Evolutionary conservation across 2,797 vertebrate species (phyloP).

Genomic region (Channa striata): DNA sequence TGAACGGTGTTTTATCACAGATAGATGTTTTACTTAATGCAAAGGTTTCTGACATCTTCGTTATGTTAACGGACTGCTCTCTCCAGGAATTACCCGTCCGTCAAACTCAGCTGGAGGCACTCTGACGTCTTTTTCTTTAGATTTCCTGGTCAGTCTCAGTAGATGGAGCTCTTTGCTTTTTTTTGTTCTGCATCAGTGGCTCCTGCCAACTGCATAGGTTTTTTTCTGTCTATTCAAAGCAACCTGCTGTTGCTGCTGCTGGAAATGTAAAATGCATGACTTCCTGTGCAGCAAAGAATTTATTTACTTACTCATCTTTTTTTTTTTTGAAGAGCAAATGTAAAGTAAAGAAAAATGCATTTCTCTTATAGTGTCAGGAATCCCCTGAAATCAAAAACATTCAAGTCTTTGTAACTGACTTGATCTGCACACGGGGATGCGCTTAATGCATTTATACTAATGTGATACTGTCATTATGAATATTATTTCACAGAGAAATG

Average conservation of each 20-base stretch:
- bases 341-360: background rate
- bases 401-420: background rate
- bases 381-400: conserved; percentile 4
- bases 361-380: conserved; percentile 5
- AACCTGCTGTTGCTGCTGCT: conserved; percentile 27
- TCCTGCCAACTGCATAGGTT: conserved; percentile 19
- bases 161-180: conserved; percentile 45
- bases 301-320: background rate
- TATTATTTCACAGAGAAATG: conserved; percentile 8
- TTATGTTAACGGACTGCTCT: conserved; percentile 28
- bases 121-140: conserved; percentile 13
- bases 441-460: background rate
- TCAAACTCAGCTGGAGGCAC: conserved; percentile 40
- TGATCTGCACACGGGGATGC: background rate
- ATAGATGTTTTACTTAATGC: conserved; percentile 21
- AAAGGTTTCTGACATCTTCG: conserved; percentile 16
- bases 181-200: background rate
- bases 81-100: conserved; percentile 53
- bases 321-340: background rate
- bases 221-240: conserved; percentile 21
- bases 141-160: conserved; percentile 25
- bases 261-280: conserved; percentile 50
- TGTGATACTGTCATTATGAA: background rate
- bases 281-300: conserved; percentile 13
- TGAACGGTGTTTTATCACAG: conserved; percentile 5